phyloP scores from a whole-genome alignment of 53 echinoderm and acorn worm genomes.

The Paracentrotus lividus region DNA sequence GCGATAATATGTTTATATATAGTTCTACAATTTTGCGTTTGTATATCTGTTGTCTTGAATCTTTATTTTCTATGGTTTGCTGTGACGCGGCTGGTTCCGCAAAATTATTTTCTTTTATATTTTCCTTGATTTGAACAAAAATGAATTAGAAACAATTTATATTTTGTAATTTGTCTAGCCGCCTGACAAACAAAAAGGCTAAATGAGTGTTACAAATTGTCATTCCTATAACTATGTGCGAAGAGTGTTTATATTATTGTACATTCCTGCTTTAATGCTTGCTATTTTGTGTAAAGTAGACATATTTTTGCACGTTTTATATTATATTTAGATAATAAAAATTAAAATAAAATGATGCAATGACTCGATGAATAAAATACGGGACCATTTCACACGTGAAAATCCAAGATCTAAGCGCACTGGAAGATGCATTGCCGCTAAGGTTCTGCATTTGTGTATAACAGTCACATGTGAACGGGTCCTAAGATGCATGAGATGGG shows the following conservation, averaged over 20 bases:
- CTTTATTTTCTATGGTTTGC: constrained; percentile 61
- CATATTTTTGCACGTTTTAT: constrained; percentile 70
- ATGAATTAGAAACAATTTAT: constrained; percentile 26
- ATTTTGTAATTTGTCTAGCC: background rate
- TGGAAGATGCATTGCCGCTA: background rate
- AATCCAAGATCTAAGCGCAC: background rate
- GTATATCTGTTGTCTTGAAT: constrained; percentile 51
- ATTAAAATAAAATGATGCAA: constrained; percentile 14
- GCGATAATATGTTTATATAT: constrained; percentile 37
- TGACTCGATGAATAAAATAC: background rate
- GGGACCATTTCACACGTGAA: background rate
- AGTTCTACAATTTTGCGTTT: constrained; percentile 50
- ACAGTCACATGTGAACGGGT: background rate
- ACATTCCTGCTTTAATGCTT: constrained; percentile 68
- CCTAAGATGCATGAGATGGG: constrained; percentile 21
- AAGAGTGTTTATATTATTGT: constrained; percentile 65
- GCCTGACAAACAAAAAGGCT: background rate
- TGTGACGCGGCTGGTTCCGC: constrained; percentile 66
- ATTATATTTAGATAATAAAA: constrained; percentile 56
- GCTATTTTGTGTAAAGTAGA: constrained; percentile 54
- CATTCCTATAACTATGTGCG: constrained; percentile 40
- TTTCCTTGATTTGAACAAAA: background rate
- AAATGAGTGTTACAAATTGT: background rate
- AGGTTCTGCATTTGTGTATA: background rate
- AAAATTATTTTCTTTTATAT: constrained; percentile 32